phyloP scores from a whole-genome alignment of 2,113 vertebrate species.

The Agapornis roseicollis region DNA sequence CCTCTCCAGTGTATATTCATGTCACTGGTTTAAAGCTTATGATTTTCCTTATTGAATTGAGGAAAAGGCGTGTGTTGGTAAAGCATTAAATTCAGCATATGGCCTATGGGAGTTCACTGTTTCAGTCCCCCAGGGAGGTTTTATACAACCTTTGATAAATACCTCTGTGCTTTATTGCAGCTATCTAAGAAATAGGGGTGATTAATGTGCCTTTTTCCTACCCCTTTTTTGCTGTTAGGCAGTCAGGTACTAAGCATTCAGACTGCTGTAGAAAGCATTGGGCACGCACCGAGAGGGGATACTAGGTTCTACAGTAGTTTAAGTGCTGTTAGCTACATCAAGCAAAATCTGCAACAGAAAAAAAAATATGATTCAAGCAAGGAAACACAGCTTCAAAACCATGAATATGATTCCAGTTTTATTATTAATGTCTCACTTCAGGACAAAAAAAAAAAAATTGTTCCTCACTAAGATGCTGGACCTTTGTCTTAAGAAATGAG shows the following conservation, averaged over 20 bases:
- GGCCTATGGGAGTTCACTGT: background rate
- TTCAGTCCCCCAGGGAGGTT: background rate
- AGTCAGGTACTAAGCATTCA: background rate
- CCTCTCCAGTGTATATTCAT: background rate
- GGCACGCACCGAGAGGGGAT: background rate
- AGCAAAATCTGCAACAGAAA: background rate
- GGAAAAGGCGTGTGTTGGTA: background rate
- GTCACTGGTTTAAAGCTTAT: background rate
- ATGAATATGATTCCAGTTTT: background rate
- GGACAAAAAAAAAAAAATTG: background rate
- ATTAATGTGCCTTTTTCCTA: background rate
- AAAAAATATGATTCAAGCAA: background rate
- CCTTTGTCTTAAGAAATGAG: background rate
- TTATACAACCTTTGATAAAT: background rate
- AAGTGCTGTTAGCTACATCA: background rate
- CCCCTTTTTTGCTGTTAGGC: background rate
- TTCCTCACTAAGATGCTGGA: background rate
- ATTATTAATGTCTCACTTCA: background rate
- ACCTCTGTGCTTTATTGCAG: background rate
- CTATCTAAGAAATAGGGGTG: background rate
- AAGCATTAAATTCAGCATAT: background rate
- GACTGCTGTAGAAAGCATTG: background rate
- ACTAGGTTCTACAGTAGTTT: background rate
- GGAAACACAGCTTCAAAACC: background rate
- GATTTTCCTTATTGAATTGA: background rate